A percentile compares a stretch with the other conserved stretches of the same genome.
phyloP scores from a whole-genome alignment of 1,140 invertebrate genomes.

The Bombus cullumanus region DNA sequence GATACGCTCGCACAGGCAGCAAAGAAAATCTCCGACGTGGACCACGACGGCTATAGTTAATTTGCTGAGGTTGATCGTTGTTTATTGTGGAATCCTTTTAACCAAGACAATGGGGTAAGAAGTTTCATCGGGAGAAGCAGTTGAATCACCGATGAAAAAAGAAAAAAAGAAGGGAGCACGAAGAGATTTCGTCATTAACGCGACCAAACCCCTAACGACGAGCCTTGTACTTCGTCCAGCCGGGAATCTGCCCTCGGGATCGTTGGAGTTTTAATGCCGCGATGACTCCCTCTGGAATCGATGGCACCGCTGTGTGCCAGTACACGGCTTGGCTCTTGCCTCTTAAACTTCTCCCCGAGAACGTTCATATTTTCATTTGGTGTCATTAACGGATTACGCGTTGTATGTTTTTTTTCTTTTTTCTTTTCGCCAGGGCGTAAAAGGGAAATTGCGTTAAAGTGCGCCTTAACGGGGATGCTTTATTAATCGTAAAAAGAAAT shows the following conservation, averaged over 20 bases:
- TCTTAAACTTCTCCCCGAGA: background rate
- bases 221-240: constrained; percentile 15
- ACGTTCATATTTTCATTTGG: constrained; percentile 45
- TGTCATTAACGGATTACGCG: constrained; percentile 34
- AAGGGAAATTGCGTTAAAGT: background rate
- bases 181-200: constrained; percentile 42
- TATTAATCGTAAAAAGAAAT: constrained; percentile 39
- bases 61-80: constrained; percentile 75
- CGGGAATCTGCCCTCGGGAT: constrained; percentile 9
- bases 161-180: constrained; percentile 32
- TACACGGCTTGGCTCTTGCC: constrained; percentile 4
- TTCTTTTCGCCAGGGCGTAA: background rate
- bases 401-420: background rate
- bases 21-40: constrained; percentile 72
- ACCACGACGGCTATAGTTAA: constrained; percentile 73
- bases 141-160: constrained; percentile 28
- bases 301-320: background rate
- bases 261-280: constrained; percentile 35
- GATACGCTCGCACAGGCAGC: constrained; percentile 23
- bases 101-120: constrained; percentile 65
- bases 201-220: constrained; percentile 22
- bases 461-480: background rate
- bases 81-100: constrained; percentile 83
- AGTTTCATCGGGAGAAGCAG: constrained; percentile 37
- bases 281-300: constrained; percentile 27